Conservation (phyloP, 2,113 vertebrate genomes). For the Lonchura striata region DNA sequence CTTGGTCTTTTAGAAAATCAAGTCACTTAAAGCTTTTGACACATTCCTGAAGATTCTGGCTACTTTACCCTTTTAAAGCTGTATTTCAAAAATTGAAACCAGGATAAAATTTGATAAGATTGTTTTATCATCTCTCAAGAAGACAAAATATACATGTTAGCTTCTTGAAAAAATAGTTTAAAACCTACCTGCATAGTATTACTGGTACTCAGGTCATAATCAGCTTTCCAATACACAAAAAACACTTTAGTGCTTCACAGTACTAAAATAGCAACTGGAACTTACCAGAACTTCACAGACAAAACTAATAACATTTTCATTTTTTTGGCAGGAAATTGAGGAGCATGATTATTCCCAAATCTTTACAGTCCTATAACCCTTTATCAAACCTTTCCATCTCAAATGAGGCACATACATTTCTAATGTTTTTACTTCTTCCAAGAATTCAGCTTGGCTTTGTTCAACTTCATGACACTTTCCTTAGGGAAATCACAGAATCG, state of each 20-base stretch:
- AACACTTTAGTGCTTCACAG: neutral
- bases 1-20: neutral
- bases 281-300: neutral
- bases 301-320: neutral
- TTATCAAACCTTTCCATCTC: neutral
- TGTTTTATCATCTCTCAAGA: neutral
- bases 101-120: neutral
- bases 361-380: neutral
- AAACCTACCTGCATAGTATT: neutral
- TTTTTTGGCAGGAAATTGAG: neutral
- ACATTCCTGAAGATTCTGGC: neutral
- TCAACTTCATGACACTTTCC: neutral
- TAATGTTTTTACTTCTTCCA: neutral
- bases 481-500: neutral
- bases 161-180: neutral
- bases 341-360: neutral
- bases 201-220: neutral
- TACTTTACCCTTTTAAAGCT: neutral
- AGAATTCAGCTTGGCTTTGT: neutral
- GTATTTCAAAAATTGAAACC: neutral
- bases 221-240: neutral
- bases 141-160: neutral
- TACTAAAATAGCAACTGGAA: neutral
- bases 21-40: neutral
- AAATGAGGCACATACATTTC: neutral